Evolutionary conservation across 2,888 invertebrate species (phyloP), one percentile per base, ranked within the genome.

Genomic region (Rhingia rostrata): DNA sequence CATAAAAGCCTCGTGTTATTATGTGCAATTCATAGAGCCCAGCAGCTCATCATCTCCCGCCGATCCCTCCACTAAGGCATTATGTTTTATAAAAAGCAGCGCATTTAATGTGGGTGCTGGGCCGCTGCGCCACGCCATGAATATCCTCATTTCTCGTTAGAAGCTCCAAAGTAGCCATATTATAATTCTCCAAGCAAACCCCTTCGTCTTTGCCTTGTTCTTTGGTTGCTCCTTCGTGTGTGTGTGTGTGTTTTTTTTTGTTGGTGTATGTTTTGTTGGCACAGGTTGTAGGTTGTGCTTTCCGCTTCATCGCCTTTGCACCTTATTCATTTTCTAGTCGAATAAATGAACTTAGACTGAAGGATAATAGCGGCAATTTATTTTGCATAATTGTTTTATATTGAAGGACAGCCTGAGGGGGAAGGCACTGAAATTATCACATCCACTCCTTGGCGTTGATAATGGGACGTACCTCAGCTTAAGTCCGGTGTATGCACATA

Each of bases 351-450:
- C 73, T 66, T 53, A 58, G 63, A 72, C 64, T 66, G 43, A 72
- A 51, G 72, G 64, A 79, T 79, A 79, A 79, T 73, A 79, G 66
- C 64, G 43, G 64, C 64, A 79, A 73, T 79, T 79, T 79, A 79
- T 66, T 79, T 79, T 58, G 79, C 79, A 79, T 79, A 79, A 79
- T 79, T 79, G 73, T 73, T 73, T 79, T 43, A 64, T 73, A 58
- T 73, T 79, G 54, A 73, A 60, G 53, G 78, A 49, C 78, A 61
- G n/a, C 37, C 7, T 32, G 10, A 22, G 22, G 9, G 49, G 7
- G 33, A 35, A n/a, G 0, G 41, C 9, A 7, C 6, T 45, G 10
- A 32, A 54, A 30, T 51, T 53, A 58, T 51, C 54, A 47, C 43
- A 39, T 9, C 47, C 12, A 35, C 14, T 45, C 9, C 14, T 33